Conservation (phyloP, 2,113 vertebrate genomes). For the Seriola aureovittata region DNA sequence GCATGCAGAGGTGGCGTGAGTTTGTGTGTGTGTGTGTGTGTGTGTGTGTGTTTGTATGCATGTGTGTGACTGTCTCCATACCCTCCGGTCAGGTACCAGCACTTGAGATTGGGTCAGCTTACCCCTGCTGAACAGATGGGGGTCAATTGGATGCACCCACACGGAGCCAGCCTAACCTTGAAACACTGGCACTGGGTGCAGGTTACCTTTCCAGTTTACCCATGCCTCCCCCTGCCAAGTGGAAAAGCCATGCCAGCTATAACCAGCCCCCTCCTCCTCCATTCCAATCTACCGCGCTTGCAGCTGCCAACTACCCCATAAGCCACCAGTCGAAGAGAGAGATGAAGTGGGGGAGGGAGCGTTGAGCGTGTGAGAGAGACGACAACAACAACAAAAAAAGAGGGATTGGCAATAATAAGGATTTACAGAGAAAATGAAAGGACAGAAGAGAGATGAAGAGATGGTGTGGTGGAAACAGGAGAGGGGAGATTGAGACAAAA, state of each 20-base stretch:
- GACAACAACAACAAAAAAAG: constrained; percentile 50
- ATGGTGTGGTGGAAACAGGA: constrained; percentile 17
- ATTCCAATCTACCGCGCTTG: constrained; percentile 36
- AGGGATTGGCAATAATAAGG: constrained; percentile 59
- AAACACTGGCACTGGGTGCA: constrained; percentile 66
- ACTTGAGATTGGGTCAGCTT: constrained; percentile 46
- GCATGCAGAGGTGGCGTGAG: constrained; percentile 28
- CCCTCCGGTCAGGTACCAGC: constrained; percentile 41
- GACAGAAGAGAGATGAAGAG: constrained; percentile 41
- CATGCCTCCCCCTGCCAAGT: constrained; percentile 57
- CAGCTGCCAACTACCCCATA: constrained; percentile 73
- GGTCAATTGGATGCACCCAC: constrained; percentile 65
- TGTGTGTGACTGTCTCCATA: constrained; percentile 1
- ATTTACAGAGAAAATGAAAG: constrained; percentile 66
- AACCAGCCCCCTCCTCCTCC: constrained; percentile 41
- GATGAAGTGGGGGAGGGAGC: constrained; percentile 55
- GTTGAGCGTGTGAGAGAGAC: constrained; percentile 27
- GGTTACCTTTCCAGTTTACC: constrained; percentile 72
- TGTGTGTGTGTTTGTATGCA: not conserved
- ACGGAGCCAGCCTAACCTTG: constrained; percentile 71
- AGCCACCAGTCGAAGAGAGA: constrained; percentile 51
- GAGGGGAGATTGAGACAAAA: constrained; percentile 49
- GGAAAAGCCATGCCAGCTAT: constrained; percentile 62
- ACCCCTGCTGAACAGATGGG: constrained; percentile 78
- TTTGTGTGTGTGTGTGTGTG: not conserved